Evolutionary conservation across 2,113 vertebrate species (phyloP).

Genomic region (Podilymbus podiceps): DNA sequence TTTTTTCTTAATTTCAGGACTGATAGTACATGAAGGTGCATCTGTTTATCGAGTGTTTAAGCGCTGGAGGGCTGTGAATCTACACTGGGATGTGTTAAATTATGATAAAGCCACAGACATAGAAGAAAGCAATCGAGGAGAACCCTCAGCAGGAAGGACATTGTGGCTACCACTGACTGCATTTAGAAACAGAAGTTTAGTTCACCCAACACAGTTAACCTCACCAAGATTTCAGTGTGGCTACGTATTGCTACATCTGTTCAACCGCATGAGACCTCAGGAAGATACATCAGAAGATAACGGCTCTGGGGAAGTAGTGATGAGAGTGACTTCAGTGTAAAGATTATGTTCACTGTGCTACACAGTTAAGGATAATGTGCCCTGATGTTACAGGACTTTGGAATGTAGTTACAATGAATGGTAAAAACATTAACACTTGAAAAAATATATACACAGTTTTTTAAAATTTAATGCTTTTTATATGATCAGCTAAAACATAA

Average conservation of each 20-base stretch:
- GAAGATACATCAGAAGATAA: conserved; percentile 78
- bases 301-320: conserved; percentile 86
- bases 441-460: conserved; percentile 73
- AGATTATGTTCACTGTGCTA: not conserved
- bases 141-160: conserved; percentile 81
- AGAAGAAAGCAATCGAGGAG: conserved; percentile 82
- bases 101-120: conserved; percentile 91
- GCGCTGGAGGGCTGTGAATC: conserved; percentile 92
- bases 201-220: conserved; percentile 82
- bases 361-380: not conserved
- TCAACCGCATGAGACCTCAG: conserved; percentile 77
- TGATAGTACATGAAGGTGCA: conserved; percentile 93
- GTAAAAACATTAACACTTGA: conserved; percentile 75
- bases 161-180: conserved; percentile 87
- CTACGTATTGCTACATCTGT: conserved; percentile 79
- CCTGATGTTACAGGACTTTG: conserved; percentile 15
- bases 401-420: conserved; percentile 73
- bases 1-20: conserved; percentile 67
- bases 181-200: conserved; percentile 79
- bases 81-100: conserved; percentile 92
- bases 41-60: conserved; percentile 93
- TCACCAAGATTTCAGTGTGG: conserved; percentile 84
- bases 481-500: conserved; percentile 80
- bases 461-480: conserved; percentile 75
- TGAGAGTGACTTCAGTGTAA: conserved; percentile 94